Conservation (phyloP, 2,888 invertebrate species). For the Drosophila lutescens region DNA sequence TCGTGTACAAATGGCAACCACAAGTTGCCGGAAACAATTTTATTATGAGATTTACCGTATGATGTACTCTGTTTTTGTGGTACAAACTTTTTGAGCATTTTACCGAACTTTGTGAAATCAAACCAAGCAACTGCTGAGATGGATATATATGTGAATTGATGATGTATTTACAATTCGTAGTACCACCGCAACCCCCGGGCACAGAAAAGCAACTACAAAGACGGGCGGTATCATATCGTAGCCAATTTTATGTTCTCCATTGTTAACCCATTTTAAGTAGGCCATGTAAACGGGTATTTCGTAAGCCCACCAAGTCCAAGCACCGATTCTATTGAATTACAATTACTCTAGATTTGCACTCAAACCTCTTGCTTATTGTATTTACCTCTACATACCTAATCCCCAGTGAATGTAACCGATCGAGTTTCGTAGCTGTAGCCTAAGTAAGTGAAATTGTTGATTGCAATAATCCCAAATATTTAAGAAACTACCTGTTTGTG, state of each 20-base stretch:
- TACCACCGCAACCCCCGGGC: slow-evolving; percentile 13
- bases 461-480: slow-evolving; percentile 28
- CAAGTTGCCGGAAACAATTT: slow-evolving; percentile 42
- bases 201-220: not conserved
- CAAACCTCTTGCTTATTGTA: slow-evolving; percentile 9
- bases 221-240: slow-evolving; percentile 47
- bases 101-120: slow-evolving; percentile 57
- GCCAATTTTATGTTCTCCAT: slow-evolving; percentile 51
- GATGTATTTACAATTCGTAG: slow-evolving; percentile 41
- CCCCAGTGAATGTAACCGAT: slow-evolving; percentile 32
- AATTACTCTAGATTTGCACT: slow-evolving; percentile 25
- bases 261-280: slow-evolving; percentile 22
- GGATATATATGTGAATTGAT: slow-evolving; percentile 43
- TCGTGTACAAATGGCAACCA: slow-evolving; percentile 40
- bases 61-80: slow-evolving; percentile 72
- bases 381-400: not conserved
- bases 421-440: slow-evolving; percentile 56
- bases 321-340: slow-evolving; percentile 32
- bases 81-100: slow-evolving; percentile 77
- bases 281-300: slow-evolving; percentile 10
- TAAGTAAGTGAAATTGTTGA: slow-evolving; percentile 48
- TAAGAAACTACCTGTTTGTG: slow-evolving; percentile 49
- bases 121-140: slow-evolving; percentile 53
- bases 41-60: slow-evolving; percentile 69
- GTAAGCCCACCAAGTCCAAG: slow-evolving; percentile 11